A percentile compares a stretch with the other conserved stretches of the same genome.
phyloP scores from a whole-genome alignment of 2,113 vertebrate genomes.

The Oceanodroma tethys region DNA sequence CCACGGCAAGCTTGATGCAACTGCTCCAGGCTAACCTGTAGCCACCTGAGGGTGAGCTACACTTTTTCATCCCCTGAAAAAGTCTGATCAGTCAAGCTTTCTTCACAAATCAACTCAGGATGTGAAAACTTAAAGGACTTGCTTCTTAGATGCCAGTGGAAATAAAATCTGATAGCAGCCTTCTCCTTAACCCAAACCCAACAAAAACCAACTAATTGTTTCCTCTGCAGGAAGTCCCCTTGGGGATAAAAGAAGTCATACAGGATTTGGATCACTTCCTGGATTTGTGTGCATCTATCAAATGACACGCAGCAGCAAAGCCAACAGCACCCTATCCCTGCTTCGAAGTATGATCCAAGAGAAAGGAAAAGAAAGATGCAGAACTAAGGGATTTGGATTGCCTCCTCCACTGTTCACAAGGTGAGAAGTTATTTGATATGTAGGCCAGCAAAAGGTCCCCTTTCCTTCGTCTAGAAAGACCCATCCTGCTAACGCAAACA shows the following conservation, averaged over 20 bases:
- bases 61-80: not conserved
- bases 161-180: constrained; percentile 53
- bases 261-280: constrained; percentile 65
- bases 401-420: constrained; percentile 20
- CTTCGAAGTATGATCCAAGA: not conserved
- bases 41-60: not conserved
- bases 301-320: not conserved
- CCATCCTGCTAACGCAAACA: constrained; percentile 48
- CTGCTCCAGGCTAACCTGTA: not conserved
- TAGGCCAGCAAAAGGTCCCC: constrained; percentile 56
- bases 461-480: constrained; percentile 56
- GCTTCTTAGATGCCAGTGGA: constrained; percentile 44
- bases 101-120: constrained; percentile 51
- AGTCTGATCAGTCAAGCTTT: constrained; percentile 32
- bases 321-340: constrained; percentile 12
- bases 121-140: constrained; percentile 55
- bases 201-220: constrained; percentile 53
- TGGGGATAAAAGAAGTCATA: constrained; percentile 69
- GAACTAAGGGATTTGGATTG: constrained; percentile 42
- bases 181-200: not conserved
- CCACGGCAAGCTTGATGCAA: not conserved
- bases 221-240: constrained; percentile 69
- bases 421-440: constrained; percentile 60
- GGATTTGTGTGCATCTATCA: constrained; percentile 43
- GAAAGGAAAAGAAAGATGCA: constrained; percentile 5